Evolutionary conservation across 37 sponge, comb jelly and placozoan species (phyloP), one percentile per base, ranked within the genome.

Genomic region (Amphimedon queenslandica): DNA sequence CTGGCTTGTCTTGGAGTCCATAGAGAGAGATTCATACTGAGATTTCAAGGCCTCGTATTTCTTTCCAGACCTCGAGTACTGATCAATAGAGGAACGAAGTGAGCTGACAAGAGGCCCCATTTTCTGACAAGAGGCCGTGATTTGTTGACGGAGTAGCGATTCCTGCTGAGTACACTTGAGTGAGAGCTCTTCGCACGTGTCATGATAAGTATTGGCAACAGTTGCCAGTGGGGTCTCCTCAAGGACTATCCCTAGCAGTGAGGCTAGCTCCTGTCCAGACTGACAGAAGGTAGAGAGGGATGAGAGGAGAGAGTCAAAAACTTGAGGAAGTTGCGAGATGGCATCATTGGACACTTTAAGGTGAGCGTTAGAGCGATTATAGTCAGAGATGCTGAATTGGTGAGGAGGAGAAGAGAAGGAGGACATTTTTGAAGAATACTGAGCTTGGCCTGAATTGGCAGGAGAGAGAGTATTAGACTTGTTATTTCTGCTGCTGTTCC

Each of bases 161-260:
- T 55, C 71, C 23, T 78, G 51, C 53, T 70, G 68, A 16, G 24
- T 57, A 36, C 71, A 75, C 67, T 81, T 78, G 41, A 82, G 84
- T 18, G 41, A 31, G 29, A 88, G 53, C 56, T 27, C 32, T 42
- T 88, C 88, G 57, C 78, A 81, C 16, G 75, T 69, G 24, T 88
- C 88, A 35, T 71, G 55, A 53, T 63, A 88, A 25, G 79, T 29
- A 23, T 73, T 51, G 2, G 84, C 84, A 37, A 88, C 56, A 55
- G 69, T 8, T 0, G 68, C 70, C 24, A 88, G 31, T 18, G 88
- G 84, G 24, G 88, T 77, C 6, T 88, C 88, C 64, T 76, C 68
- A 31, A 87, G 75, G 16, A 87, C 60, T 18, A 70, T 87, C 40
- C 66, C 87, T 37, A 87, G 65, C 0, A 80, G 76, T 16, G 74